Base-by-base conservation (phyloP, 92 coral and sea anemone genomes). In the Actinostola sp. region DNA sequence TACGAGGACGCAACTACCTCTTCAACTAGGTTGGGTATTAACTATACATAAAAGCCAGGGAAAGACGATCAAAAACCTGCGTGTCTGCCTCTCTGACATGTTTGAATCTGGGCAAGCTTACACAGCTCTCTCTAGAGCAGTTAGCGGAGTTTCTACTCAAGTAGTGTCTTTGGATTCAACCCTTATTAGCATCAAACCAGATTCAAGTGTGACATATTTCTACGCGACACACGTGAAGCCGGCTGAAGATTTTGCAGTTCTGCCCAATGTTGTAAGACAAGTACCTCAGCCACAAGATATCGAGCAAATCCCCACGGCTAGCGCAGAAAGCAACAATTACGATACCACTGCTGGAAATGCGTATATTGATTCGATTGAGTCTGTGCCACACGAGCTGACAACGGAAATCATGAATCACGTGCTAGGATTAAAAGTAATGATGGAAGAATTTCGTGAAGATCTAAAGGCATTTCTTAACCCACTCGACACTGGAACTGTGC, bases 1-100 rank as follows among this genome's bases (percentile, higher is more conserved):
- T 29, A 75, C 81, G 28, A 28, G 52, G 5, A 55, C 62, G 25
- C 81, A 75, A 44, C 67, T 63, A 43, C 80, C 80, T 8, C 39
- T 59, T 27, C n/a, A 29, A 28, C 65, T 30, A 12, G 20, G 65
- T 9, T 30, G 43, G 43, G 39, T 25, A 19, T 25, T 56, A 4
- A 56, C 62, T 17, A 28, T 56, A n/a, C 62, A 56, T 33, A 24
- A 28, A 16, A 56, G 62, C 19, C 62, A 28, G 62, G 62, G 62
- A 56, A 56, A 23, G 62, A 25, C 62, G 2, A 56, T 56, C 1
- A 24, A 24, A 24, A 56, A 56, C n/a, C 1, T 56, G 34, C 32
- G 34, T 24, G 62, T 56, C 15, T 12, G 33, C 15, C 35, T 56
- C 15, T 24, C 34, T 14, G n/a, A 56, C 9, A 5, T 56, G 33